Base-by-base conservation (phyloP, 2,113 vertebrate genomes). In the Gopherus flavomarginatus region DNA sequence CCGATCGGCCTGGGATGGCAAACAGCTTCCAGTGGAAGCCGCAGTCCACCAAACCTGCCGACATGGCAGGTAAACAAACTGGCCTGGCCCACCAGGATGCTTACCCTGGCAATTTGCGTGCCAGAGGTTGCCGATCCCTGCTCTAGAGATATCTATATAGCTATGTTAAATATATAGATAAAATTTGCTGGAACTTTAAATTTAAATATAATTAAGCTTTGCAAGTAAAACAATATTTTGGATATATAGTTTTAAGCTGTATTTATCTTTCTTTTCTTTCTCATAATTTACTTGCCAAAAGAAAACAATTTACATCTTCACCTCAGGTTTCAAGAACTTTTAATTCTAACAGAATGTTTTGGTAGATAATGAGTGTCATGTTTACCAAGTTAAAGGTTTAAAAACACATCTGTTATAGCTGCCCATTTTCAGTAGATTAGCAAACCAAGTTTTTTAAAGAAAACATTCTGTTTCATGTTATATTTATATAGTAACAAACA, bases 361-460 rank as follows among this genome's bases (percentile, higher is more conserved):
- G 19, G 77, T 96, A 17, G 14, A 89, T 95, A 95, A 69, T 94
- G n/a, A 96, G 27, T 86, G 38, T 3, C 59, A 97, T 97, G 31
- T 95, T 97, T 96, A 90, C 42, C 5, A 96, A 97, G 91, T 85
- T 91, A 85, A 95, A 96, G 93, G 85, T 59, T 62, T 97, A 93
- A 93, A 93, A 97, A 90, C 27, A 50, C 44, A 96, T 26, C 72
- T 96, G 65, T 78, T 97, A 29, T 72, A 94, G 95, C 91, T 94
- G 53, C 49, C 83, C 8, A 35, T 97, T 98, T 97, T 94, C 91
- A 97, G 80, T 93, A 96, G 90, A 94, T 35, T 94, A 86, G 49
- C 52, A 97, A 94, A 92, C 94, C 87, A 96, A 96, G 81, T 62
- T 81, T 90, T 54, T 53, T 69, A 96, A 92, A 95, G 85, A 59